Evolutionary conservation across 2,797 vertebrate genomes (phyloP).

Genomic region (Thunnus albacares): DNA sequence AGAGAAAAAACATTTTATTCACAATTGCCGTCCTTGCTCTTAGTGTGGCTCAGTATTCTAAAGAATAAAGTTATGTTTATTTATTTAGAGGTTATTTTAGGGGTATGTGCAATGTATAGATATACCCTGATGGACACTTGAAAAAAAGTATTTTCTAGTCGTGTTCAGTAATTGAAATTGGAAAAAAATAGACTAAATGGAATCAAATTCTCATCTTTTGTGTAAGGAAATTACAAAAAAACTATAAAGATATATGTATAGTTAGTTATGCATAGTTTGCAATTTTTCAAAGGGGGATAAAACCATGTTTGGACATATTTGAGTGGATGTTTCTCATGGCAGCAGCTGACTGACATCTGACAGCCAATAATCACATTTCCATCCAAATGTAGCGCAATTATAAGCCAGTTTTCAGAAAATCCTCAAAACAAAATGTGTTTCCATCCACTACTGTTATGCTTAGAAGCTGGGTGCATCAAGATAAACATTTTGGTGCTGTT

Average conservation of each 20-base stretch:
- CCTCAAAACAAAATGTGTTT: no score
- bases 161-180: not conserved
- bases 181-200: not conserved
- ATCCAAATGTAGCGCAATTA: no score
- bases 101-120: not conserved
- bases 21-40: constrained; percentile 22
- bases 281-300: not conserved
- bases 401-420: no score
- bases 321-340: no score
- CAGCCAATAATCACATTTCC: no score
- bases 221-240: not conserved
- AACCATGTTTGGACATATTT: not conserved
- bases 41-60: not conserved
- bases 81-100: constrained; percentile 12
- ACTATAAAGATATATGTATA: not conserved
- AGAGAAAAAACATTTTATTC: constrained; percentile 39
- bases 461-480: no score
- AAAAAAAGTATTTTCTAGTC: constrained; percentile 8
- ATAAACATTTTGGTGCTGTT: no score
- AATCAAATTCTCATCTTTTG: not conserved
- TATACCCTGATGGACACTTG: not conserved
- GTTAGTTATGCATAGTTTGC: not conserved
- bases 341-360: no score
- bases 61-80: not conserved
- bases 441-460: no score